Base-by-base conservation (phyloP, 2,888 invertebrate genomes). In the Pristionchus mayeri region DNA sequence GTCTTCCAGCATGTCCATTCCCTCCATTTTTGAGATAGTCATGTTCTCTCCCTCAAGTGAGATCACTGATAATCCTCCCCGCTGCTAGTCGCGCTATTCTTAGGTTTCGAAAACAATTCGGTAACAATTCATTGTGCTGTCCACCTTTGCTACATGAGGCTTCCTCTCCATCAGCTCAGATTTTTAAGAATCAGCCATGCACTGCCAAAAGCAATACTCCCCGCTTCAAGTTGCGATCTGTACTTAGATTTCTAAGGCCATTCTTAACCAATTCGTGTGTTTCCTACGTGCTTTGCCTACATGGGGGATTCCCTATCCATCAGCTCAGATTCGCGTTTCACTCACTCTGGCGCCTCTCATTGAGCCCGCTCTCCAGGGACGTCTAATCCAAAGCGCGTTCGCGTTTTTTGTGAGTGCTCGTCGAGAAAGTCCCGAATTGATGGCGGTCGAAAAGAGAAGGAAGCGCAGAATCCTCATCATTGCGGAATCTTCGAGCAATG, bases 391-490 rank as follows among this genome's bases (percentile, higher is more conserved):
- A 4, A n/a, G 67, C 24, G 37, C 13, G 63, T 63, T 63, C 63
- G 9, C 44, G 40, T 71, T 71, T 71, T 71, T 71, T 71, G 30
- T 27, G 27, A 9, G 13, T 13, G 27, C 63, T 30, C 63, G 30
- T 30, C 44, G 71, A 71, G 40, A 71, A 40, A 34, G 37, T 40
- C n/a, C 71, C n/a, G 34, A 71, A 71, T 71, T 71, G 40, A 71
- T 71, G 71, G 40, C n/a, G 40, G 71, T 44, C 71, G 71, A 44
- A 71, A 37, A 71, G 34, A 30, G 63, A 13, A 13, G 63, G 34
- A 34, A 30, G 63, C 44, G 44, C 7, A 44, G 44, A 44, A 44
- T 44, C 48, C 16, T 7, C 48, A 48, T 7, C 54, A 44, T 44
- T 44, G 44, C 44, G 44, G 44, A 44, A 44, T 44, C n/a, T n/a